These are phyloP conservation scores for Chelonus formosanus DNA, from an alignment of 2,888 invertebrate species.

Conservation along the genomic window DNA sequence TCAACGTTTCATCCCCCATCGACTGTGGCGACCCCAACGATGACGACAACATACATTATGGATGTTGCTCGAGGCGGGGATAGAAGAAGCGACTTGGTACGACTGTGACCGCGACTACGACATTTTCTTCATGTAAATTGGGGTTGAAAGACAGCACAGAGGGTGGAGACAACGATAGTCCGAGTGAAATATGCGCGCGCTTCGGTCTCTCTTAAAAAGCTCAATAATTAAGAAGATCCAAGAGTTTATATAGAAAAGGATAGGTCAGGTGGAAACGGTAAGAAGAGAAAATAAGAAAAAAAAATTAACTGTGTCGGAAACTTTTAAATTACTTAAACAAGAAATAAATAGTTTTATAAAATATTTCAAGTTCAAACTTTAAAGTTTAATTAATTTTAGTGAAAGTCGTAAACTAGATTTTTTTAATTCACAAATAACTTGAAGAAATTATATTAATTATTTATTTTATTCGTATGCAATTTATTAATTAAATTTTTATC, in stretches of 20 bases:
- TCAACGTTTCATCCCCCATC: constrained; percentile 24
- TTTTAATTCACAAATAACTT: too few relatives aligned
- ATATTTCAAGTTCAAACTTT: too few relatives aligned
- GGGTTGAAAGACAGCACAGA: constrained; percentile 22
- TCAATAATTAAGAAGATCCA: constrained; percentile 18
- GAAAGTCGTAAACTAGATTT: too few relatives aligned
- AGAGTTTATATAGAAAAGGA: constrained; percentile 4
- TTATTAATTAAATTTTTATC: too few relatives aligned
- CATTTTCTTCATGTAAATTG: constrained; percentile 44
- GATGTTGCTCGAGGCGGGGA: constrained; percentile 39
- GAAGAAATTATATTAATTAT: too few relatives aligned
- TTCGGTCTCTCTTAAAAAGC: constrained; percentile 2
- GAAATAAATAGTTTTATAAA: too few relatives aligned
- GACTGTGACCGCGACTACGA: constrained; percentile 31
- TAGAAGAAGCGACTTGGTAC: constrained; percentile 23
- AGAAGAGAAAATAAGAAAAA: neutral
- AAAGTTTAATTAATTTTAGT: too few relatives aligned
- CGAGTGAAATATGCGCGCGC: neutral
- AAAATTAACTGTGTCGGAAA: neutral
- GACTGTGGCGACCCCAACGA: constrained; percentile 36
- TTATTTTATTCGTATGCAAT: too few relatives aligned
- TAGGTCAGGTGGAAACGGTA: constrained; percentile 15
- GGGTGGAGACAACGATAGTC: constrained; percentile 13
- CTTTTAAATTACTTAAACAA: neutral
- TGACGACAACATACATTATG: constrained; percentile 45